Evolutionary conservation across 2,113 vertebrate species (phyloP), one percentile per base, ranked within the genome.

Genomic region (Neotoma lepida): DNA sequence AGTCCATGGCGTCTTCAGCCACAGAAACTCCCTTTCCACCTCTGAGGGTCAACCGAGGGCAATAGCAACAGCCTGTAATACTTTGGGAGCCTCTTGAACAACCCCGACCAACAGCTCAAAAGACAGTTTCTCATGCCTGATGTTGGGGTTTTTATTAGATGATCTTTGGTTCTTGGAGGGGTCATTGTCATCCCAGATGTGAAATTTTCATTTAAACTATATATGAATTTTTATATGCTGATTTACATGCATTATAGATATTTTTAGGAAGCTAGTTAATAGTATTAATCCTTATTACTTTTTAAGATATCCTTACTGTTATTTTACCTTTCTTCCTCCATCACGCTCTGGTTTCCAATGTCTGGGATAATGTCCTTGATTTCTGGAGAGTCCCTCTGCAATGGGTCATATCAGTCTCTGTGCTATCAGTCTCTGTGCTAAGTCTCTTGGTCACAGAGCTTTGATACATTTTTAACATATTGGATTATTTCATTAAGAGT

Each of bases 341-440:
- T 44, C 10, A 18, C 14, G 6, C 61, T 28, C 28, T 15, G 0
- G 30, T 44, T 77, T 39, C 91, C 24, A 24, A 0, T 17, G 61
- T 35, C 35, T 51, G 28, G 15, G 17, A 54, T 6, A 3, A 12
- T 4, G 15, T 5, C 49, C 73, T 3, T 1, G 14, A 18, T 0
- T 66, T 68, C 30, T 44, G 12, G 4, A 22, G 28, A 7, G 33
- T 49, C 39, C 76, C 70, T n/a, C 71, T 44, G 22, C 39, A 1
- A 18, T 9, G 5, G 26, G 20, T 33, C 64, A 13, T 44, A 18
- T 4, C 4, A 18, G 8, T 6, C 2, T 46, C 24, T 12, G 5
- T 17, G 44, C 46, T 68, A 64, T 4, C 4, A 18, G 8, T 6
- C 2, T 46, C 24, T 12, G 5, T 17, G 44, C 46, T 68, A 64